Evolutionary conservation across 2,797 vertebrate species (phyloP).

Genomic region (Euthynnus affinis): DNA sequence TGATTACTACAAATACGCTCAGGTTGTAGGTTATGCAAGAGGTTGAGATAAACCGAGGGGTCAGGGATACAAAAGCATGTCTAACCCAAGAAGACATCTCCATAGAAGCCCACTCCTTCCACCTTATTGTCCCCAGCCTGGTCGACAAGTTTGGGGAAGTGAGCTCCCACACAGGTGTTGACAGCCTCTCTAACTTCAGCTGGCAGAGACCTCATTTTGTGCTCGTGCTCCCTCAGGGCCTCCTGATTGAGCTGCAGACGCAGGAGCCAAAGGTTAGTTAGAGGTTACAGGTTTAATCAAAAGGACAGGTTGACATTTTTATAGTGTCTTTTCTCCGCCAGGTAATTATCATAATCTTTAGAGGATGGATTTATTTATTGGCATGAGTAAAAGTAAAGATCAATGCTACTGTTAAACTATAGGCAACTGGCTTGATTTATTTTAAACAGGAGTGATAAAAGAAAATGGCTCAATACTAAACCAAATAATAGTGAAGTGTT

Average conservation of each 20-base stretch:
- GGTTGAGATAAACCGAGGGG: constrained; percentile 11
- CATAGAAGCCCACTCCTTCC: constrained; percentile 70
- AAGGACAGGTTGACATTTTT: constrained; percentile 25
- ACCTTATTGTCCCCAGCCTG: constrained; percentile 57
- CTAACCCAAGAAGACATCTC: constrained; percentile 85
- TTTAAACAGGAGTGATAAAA: constrained; percentile 28
- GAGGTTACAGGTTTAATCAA: constrained; percentile 20
- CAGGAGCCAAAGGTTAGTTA: constrained; percentile 40
- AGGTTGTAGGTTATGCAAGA: constrained; percentile 34
- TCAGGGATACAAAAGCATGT: not conserved
- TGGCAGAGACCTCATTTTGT: constrained; percentile 85
- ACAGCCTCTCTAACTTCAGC: constrained; percentile 85
- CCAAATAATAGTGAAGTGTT: not conserved
- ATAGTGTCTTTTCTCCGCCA: constrained; percentile 6
- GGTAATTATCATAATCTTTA: constrained; percentile 46
- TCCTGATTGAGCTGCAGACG: constrained; percentile 89
- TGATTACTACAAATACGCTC: constrained; percentile 6
- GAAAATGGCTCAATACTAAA: constrained; percentile 14
- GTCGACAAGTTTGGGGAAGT: constrained; percentile 84
- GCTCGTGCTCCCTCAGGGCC: constrained; percentile 84
- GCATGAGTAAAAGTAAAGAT: constrained; percentile 24
- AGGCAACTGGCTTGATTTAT: constrained; percentile 28
- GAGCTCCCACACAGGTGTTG: constrained; percentile 81
- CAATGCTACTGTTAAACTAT: not conserved
- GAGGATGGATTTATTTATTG: constrained; percentile 26